A percentile compares a stretch with the other conserved stretches of the same genome.
phyloP scores from a whole-genome alignment of 1,140 invertebrate species.

The Drosophila neocordata region DNA sequence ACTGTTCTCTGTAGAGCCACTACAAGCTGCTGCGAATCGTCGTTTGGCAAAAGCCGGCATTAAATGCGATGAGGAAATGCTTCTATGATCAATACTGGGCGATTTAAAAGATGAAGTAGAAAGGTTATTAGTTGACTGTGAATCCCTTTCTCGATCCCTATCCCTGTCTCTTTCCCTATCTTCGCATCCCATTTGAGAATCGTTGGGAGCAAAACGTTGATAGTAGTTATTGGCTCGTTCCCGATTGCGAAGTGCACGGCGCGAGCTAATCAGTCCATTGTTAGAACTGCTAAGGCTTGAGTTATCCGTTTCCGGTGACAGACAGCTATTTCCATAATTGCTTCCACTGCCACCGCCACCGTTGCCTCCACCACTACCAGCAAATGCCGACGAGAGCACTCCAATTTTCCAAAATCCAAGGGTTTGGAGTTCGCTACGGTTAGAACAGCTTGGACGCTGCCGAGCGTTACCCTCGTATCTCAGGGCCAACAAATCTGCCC shows the following conservation, averaged over 20 bases:
- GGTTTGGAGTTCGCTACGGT: conserved; percentile 52
- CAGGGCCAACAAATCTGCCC: conserved; percentile 55
- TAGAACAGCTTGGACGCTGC: conserved; percentile 59
- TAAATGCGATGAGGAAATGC: conserved; percentile 80
- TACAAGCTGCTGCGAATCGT: conserved; percentile 38
- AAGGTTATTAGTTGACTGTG: conserved; percentile 15
- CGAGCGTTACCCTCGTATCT: conserved; percentile 60
- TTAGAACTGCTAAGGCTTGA: conserved; percentile 40
- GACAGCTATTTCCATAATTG: conserved; percentile 22
- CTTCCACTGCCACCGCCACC: neutral
- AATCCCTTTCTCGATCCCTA: conserved; percentile 7
- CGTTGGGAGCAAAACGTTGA: conserved; percentile 55
- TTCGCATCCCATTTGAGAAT: conserved; percentile 30
- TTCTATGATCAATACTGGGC: conserved; percentile 69
- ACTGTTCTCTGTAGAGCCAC: conserved; percentile 20
- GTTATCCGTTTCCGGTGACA: conserved; percentile 59
- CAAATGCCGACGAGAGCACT: neutral
- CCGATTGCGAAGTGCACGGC: conserved; percentile 59
- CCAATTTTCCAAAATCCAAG: conserved; percentile 68
- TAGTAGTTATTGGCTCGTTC: conserved; percentile 70
- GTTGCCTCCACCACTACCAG: neutral
- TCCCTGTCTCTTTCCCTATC: conserved; percentile 35
- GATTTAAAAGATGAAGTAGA: conserved; percentile 35
- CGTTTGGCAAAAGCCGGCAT: conserved; percentile 81
- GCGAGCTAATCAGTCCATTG: conserved; percentile 52